A percentile compares a stretch with the other conserved stretches of the same genome.
phyloP scores from a whole-genome alignment of 2,888 invertebrate genomes.

The Standfussiana lucernea region DNA sequence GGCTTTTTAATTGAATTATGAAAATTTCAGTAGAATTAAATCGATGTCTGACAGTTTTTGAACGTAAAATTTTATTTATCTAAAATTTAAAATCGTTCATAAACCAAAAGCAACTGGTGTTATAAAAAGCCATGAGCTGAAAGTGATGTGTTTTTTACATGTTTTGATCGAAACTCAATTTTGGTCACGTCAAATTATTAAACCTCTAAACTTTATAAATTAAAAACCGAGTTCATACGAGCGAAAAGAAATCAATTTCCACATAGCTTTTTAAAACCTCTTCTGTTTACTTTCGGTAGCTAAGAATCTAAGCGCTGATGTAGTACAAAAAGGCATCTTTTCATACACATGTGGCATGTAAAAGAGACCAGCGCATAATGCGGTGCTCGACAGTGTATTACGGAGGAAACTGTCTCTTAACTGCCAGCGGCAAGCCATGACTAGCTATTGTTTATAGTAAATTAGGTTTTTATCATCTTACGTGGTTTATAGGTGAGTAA shows the following conservation, averaged over 20 bases:
- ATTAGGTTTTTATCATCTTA: conserved; percentile 39
- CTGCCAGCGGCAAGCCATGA: conserved; percentile 52
- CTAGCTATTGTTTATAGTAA: conserved; percentile 56
- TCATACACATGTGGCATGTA: conserved; percentile 57
- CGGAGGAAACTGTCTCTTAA: conserved; percentile 69
- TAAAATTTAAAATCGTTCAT: not conserved
- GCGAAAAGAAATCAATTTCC: not conserved
- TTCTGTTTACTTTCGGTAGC: conserved; percentile 21
- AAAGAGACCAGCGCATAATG: conserved; percentile 63
- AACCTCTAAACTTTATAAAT: not conserved
- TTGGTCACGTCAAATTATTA: not conserved
- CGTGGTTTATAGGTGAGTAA: conserved; percentile 1
- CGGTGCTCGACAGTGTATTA: conserved; percentile 60
- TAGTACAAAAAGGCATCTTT: conserved; percentile 63
- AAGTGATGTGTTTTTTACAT: not conserved
- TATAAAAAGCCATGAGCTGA: not conserved
- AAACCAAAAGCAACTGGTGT: not conserved
- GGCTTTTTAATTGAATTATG: no score
- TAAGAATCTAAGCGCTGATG: conserved; percentile 56
- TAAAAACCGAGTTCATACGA: not conserved
- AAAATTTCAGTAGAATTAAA: not conserved
- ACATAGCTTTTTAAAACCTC: conserved; percentile 2
- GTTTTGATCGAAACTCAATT: not conserved
- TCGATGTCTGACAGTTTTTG: not conserved
- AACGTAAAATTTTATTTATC: not conserved